Conservation (phyloP, 2,797 vertebrate genomes). For the Oreochromis grahami region DNA sequence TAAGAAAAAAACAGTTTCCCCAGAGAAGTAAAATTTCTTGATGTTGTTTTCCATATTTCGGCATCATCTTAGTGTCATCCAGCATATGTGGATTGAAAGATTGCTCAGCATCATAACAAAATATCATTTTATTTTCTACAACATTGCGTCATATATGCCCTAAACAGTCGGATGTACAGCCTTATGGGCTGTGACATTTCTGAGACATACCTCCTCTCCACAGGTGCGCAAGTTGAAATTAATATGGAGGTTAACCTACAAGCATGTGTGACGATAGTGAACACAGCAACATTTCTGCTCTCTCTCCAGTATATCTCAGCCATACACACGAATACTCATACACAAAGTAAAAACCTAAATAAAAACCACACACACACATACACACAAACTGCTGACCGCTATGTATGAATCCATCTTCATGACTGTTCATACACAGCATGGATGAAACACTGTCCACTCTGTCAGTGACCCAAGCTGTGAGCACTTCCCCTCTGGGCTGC, state of each 20-base stretch:
- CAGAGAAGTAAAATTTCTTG: constrained; percentile 26
- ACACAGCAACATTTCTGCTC: not conserved
- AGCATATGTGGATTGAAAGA: constrained; percentile 1
- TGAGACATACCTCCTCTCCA: not conserved
- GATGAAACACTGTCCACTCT: not conserved
- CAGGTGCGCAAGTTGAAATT: constrained; percentile 16
- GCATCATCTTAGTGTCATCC: not conserved
- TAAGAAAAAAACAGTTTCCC: not conserved
- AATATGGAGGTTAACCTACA: not conserved
- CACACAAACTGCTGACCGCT: not conserved
- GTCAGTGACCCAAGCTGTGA: not conserved
- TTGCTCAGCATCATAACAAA: not conserved
- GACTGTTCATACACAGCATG: not conserved
- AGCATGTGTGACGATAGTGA: not conserved
- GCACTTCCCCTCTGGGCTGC: not conserved
- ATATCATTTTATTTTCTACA: not conserved
- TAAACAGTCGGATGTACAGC: not conserved
- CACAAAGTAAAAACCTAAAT: not conserved
- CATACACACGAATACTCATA: not conserved
- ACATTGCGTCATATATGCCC: not conserved
- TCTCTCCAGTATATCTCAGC: not conserved
- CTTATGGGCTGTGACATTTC: not conserved
- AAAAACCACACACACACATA: not conserved
- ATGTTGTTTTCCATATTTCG: not conserved
- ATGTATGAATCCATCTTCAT: not conserved